Base-by-base conservation (phyloP, 1,140 invertebrate species). In the Babylonia areolata region DNA sequence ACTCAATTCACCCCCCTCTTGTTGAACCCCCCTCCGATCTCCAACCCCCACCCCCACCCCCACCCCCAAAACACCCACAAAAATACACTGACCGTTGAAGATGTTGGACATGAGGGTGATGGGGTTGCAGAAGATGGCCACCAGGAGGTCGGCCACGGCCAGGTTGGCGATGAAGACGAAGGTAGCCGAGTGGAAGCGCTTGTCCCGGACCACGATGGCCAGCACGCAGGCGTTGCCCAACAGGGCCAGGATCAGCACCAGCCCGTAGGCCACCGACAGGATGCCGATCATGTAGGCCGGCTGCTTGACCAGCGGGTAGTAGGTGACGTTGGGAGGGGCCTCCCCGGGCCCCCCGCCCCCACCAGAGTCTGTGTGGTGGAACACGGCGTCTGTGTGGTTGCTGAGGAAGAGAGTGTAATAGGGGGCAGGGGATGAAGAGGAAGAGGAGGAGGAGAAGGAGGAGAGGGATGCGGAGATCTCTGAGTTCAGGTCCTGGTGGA, bases 81-180 rank as follows among this genome's bases (percentile, higher is more conserved):
- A n/a, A n/a, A 64, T 23, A 15, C 39, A 90, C 91, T 91, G 87
- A 90, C 91, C 89, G 73, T 80, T 88, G 46, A 87, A 90, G n/a
- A 91, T 88, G 80, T 90, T 91, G 81, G 88, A 87, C 51, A 98
- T 92, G 17, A 98, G 96, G 0, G 97, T 97, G 0, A 97, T 96
- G 0, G 97, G 97, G 73, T 98, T 94, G 93, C 98, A 98, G 86
- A 98, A 96, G 17, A 98, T 92, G 79, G 98, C 96, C 78, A 99
- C 97, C 91, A 99, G 95, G 84, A 99, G 96, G 94, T 99, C 98
- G 0, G 97, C 97, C 0, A 98, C 95, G 0, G 98, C 97, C 89
- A 99, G 94, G 92, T 98, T 99, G 15, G 98, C 97, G 88, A 99
- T 97, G 93, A 98, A 97, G 91, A 97, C 97, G 94, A 98, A 98